Conservation (phyloP, 1,140 invertebrate species). For the Drosophila teissieri region DNA sequence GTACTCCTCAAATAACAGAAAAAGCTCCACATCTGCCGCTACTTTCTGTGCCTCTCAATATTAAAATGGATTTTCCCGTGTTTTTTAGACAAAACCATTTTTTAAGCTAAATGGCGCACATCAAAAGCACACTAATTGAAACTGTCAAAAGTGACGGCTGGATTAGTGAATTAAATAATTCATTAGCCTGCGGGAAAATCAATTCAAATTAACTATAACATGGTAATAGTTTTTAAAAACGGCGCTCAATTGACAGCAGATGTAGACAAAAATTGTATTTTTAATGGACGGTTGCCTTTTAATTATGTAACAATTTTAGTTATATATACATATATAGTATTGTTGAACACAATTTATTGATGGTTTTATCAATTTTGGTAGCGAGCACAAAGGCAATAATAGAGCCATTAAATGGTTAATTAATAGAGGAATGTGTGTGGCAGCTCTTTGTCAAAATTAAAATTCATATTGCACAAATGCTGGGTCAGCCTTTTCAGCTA, state of each 20-base stretch:
- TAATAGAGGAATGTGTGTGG: not conserved
- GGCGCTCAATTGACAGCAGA: constrained; percentile 29
- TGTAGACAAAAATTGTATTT: constrained; percentile 9
- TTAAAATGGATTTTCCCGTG: constrained; percentile 22
- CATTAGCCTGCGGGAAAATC: constrained; percentile 41
- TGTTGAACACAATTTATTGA: not conserved
- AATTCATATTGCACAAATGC: constrained; percentile 10
- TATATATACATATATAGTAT: not conserved
- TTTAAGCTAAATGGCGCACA: not conserved
- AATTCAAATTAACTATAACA: constrained; percentile 62
- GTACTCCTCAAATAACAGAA: constrained; percentile 30
- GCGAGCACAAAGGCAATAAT: constrained; percentile 9
- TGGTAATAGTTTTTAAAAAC: constrained; percentile 17
- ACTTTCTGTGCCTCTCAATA: constrained; percentile 20
- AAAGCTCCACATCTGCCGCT: constrained; percentile 6
- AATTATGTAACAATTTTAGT: constrained; percentile 8
- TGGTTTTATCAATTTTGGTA: not conserved
- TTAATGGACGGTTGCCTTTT: constrained; percentile 8
- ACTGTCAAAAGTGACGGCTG: constrained; percentile 60
- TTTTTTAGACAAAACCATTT: constrained; percentile 14
- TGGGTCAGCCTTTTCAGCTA: constrained; percentile 46
- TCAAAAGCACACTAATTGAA: constrained; percentile 61
- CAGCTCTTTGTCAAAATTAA: not conserved
- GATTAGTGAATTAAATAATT: constrained; percentile 65
- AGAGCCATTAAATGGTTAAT: constrained; percentile 31